Evolutionary conservation across 2,888 invertebrate species (phyloP), one percentile per base, ranked within the genome.

Genomic region (Neria commutata): DNA sequence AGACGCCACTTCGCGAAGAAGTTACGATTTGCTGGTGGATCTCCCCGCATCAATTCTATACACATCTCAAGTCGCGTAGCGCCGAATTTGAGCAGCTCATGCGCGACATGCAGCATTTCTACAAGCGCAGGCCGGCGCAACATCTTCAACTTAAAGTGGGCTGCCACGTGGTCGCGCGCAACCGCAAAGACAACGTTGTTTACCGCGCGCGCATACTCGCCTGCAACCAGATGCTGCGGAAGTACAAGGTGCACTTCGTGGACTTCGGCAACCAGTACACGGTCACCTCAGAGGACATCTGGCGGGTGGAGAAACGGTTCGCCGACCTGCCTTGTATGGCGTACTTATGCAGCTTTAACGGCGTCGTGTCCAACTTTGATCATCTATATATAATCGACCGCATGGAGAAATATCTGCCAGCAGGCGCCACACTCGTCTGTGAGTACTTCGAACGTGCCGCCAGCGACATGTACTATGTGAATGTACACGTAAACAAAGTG

Each of bases 241-340:
- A 87, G 67, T 88, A 87, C 75, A 85, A 87, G 57, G 89, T 92
- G 0, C 84, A 86, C 24, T 92, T 89, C 72, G 85, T 92, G 1
- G 92, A 92, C 78, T 91, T 89, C 68, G 92, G 92, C 2, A 91
- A 91, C 71, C 85, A 85, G 56, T 86, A 88, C 40, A 81, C 86
- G 0, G 88, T 91, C 0, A 85, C 86, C 47, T 83, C 83, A 0
- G 84, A 82, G 60, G 88, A 89, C 67, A 86, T 91, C 23, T 92
- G 89, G 86, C 86, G 87, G 52, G 82, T 91, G 59, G 90, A 91
- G 67, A 84, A 83, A 48, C 85, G 87, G 60, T 85, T 90, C 61
- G 84, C 88, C 77, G 83, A 83, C 3, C 76, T 90, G 19, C 90
- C 92, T 0, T 86, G 86, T 53, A 89, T 91, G 85, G 90, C 91